These are phyloP conservation scores for Heliconius charithonia DNA, from an alignment of 2,888 invertebrate species.

Conservation along the genomic window DNA sequence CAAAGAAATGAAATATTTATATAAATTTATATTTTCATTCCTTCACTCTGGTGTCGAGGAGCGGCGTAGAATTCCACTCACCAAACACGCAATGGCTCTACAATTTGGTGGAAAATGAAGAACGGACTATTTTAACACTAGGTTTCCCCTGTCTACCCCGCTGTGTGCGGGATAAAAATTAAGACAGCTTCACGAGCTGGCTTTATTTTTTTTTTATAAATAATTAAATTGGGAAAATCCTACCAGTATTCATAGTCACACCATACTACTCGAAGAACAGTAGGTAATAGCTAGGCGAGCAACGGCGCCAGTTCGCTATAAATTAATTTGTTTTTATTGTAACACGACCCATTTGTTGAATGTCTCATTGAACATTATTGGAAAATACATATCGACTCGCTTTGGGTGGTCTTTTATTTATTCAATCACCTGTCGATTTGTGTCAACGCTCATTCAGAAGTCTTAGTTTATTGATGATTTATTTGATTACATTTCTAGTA, in stretches of 20 bases:
- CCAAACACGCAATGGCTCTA: no score
- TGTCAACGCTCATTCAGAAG: background rate
- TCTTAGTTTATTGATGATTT: background rate
- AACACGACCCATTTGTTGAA: constrained; percentile 48
- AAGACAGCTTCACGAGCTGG: no score
- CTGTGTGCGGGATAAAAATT: no score
- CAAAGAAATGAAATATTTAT: no score
- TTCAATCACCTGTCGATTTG: constrained; percentile 23
- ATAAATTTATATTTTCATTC: no score
- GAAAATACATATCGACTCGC: constrained; percentile 33
- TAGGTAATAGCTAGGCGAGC: constrained; percentile 43
- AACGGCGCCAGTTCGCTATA: constrained; percentile 51
- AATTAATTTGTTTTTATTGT: constrained; percentile 54
- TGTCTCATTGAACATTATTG: constrained; percentile 37
- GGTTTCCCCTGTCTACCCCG: no score
- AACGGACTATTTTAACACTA: no score
- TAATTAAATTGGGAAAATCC: background rate
- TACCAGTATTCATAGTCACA: background rate
- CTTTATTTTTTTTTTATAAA: no score
- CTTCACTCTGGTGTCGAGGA: no score
- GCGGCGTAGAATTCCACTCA: no score
- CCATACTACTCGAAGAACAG: constrained; percentile 26
- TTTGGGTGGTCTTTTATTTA: constrained; percentile 41
- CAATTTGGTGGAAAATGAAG: no score
- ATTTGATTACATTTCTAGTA: background rate